Evolutionary conservation across 2,888 invertebrate genomes (phyloP).

Genomic region (Drosophila rubida): DNA sequence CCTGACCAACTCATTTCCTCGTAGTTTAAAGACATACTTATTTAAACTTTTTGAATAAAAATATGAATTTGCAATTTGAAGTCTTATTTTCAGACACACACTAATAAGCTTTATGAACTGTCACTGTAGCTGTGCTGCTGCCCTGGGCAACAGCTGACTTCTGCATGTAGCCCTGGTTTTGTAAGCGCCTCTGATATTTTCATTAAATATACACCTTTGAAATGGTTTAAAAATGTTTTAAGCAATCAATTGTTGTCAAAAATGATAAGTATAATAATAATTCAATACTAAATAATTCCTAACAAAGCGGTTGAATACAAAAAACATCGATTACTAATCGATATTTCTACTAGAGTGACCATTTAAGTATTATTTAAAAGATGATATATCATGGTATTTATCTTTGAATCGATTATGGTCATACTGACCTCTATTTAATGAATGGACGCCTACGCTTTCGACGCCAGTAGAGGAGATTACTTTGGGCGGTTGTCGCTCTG

Average conservation of each 20-base stretch:
- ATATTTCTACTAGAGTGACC: too few relatives aligned
- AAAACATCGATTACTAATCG: too few relatives aligned
- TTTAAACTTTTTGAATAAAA: slow-evolving; percentile 36
- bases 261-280: too few relatives aligned
- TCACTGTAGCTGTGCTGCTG: neutral
- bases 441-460: slow-evolving; percentile 15
- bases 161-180: neutral
- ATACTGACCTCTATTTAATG: neutral
- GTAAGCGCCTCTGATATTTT: neutral
- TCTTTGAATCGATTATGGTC: too few relatives aligned
- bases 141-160: neutral
- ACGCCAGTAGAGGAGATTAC: neutral
- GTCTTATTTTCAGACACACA: neutral
- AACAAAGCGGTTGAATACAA: too few relatives aligned
- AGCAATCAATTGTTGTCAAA: too few relatives aligned
- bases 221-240: neutral
- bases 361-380: too few relatives aligned
- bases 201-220: neutral
- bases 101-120: neutral
- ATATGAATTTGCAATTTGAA: slow-evolving; percentile 32
- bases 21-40: slow-evolving; percentile 85
- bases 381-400: too few relatives aligned
- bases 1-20: slow-evolving; percentile 87
- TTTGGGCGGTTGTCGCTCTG: slow-evolving; percentile 2
- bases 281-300: too few relatives aligned